phyloP scores from a whole-genome alignment of 2,888 invertebrate species.

The Allacma fusca region DNA sequence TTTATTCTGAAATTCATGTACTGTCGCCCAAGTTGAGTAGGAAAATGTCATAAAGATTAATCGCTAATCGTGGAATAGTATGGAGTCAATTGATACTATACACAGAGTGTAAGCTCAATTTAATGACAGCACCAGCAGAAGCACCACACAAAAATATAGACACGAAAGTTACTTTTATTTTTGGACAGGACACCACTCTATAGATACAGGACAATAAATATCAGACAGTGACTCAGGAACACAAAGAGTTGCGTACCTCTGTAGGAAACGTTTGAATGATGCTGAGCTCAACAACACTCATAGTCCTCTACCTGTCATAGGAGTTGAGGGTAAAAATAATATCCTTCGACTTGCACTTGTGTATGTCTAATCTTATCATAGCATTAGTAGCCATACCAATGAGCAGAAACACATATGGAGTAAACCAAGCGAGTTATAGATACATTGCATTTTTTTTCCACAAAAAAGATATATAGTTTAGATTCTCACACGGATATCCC shows the following conservation, averaged over 20 bases:
- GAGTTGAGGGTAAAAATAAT: neutral
- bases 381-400: neutral
- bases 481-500: constrained; percentile 13
- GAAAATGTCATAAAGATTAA: no score
- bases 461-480: neutral
- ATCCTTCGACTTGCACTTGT: no score
- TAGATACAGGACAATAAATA: no score
- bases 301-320: neutral
- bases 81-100: no score
- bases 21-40: no score
- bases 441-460: neutral
- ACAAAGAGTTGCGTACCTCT: neutral
- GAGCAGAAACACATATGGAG: neutral
- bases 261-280: neutral
- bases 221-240: neutral
- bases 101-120: no score
- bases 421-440: no score
- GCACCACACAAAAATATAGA: no score
- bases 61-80: no score
- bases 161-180: no score
- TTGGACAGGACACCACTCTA: no score
- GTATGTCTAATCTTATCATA: neutral
- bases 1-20: neutral
- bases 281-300: constrained; percentile 1
- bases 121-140: no score